These are phyloP conservation scores for Cyprinodon variegatus DNA, from an alignment of 2,113 vertebrate species.

Conservation along the genomic window DNA sequence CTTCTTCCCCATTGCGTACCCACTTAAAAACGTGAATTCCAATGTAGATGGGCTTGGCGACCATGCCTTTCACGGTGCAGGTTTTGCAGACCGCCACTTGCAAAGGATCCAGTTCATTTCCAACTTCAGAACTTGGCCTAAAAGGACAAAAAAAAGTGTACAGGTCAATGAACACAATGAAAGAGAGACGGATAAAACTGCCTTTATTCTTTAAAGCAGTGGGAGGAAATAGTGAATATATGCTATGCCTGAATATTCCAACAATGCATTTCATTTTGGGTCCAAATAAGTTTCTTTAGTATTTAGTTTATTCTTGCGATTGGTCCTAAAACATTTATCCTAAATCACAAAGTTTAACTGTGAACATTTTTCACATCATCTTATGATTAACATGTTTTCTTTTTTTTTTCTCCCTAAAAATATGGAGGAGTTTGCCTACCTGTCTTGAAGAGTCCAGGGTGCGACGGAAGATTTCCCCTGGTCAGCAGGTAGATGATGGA, in stretches of 20 bases:
- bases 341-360: not conserved
- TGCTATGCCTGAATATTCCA: too few species aligned
- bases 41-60: slow-evolving; percentile 4
- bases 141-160: not conserved
- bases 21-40: not conserved
- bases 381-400: not conserved
- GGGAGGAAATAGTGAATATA: too few species aligned
- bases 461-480: not conserved
- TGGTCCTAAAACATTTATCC: not conserved
- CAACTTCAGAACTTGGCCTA: rapidly evolving
- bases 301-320: too few species aligned
- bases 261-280: not conserved
- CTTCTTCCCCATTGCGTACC: rapidly evolving
- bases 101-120: rapidly evolving
- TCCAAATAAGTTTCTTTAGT: not conserved
- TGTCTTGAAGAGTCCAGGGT: not conserved
- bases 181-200: not conserved
- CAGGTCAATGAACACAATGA: not conserved
- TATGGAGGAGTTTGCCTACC: slow-evolving; percentile 3
- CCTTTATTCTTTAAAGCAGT: too few species aligned
- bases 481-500: not conserved
- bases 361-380: not conserved
- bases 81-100: rapidly evolving
- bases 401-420: not conserved
- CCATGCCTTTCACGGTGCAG: rapidly evolving